Percentiles rank a stretch among this genome's conserved stretches.
These are phyloP conservation scores for Drosophila parabipectinata DNA, from an alignment of 1,140 invertebrate genomes.

Conservation along the genomic window DNA sequence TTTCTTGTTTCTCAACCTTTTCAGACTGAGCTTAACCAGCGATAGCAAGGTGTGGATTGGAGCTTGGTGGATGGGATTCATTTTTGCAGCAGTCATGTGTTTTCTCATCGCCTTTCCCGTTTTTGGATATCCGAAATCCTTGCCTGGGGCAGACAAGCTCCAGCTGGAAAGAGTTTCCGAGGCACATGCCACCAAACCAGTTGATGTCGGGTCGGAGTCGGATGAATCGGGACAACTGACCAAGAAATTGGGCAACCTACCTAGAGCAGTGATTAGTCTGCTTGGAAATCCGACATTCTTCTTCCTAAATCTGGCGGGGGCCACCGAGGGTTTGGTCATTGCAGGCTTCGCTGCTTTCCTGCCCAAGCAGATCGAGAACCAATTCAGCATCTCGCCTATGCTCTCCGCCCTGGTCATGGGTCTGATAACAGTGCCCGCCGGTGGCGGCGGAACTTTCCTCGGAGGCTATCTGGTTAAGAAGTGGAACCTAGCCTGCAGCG, in stretches of 20 bases:
- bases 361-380: slow-evolving; percentile 93
- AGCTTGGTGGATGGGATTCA: slow-evolving; percentile 94
- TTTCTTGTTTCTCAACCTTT: slow-evolving; percentile 25
- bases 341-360: slow-evolving; percentile 92
- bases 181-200: slow-evolving; percentile 86
- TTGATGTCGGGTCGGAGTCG: slow-evolving; percentile 53
- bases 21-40: slow-evolving; percentile 88
- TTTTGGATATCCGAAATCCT: slow-evolving; percentile 88
- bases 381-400: slow-evolving; percentile 90
- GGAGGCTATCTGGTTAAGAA: slow-evolving; percentile 92
- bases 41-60: slow-evolving; percentile 92
- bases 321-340: slow-evolving; percentile 90
- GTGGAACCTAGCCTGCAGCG: slow-evolving; percentile 88
- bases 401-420: slow-evolving; percentile 91
- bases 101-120: slow-evolving; percentile 89
- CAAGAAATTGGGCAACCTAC: slow-evolving; percentile 86
- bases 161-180: slow-evolving; percentile 89
- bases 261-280: slow-evolving; percentile 87
- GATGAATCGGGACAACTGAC: not conserved
- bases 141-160: slow-evolving; percentile 89
- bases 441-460: slow-evolving; percentile 91
- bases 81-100: slow-evolving; percentile 88
- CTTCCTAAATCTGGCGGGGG: slow-evolving; percentile 91
- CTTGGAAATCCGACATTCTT: slow-evolving; percentile 92
- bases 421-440: slow-evolving; percentile 89